These are phyloP conservation scores for Solenodon paradoxus DNA, from an alignment of 2,113 vertebrate genomes.

Conservation along the genomic window DNA sequence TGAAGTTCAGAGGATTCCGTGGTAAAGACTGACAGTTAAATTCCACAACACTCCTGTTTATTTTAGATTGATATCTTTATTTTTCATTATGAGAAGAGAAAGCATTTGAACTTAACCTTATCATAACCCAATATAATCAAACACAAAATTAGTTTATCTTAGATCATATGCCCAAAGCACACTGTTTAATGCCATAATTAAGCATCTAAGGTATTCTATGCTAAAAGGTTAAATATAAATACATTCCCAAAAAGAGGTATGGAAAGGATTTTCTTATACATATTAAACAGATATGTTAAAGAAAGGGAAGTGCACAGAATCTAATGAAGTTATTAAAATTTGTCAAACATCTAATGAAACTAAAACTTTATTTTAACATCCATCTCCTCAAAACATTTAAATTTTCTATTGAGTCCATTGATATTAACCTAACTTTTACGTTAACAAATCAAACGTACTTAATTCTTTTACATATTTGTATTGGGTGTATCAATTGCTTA, in stretches of 20 bases:
- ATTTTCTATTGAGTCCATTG: neutral
- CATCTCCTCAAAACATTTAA: slow-evolving; percentile 1
- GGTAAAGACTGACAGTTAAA: neutral
- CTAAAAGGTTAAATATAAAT: neutral
- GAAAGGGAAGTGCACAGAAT: neutral
- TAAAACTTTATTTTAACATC: slow-evolving; percentile 15
- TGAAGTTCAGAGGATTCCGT: neutral
- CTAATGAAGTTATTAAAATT: neutral
- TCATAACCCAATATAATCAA: neutral
- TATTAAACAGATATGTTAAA: neutral
- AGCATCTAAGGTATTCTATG: neutral
- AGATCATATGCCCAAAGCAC: neutral
- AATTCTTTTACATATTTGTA: accelerated
- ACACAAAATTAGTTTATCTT: slow-evolving; percentile 6
- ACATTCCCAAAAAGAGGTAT: neutral
- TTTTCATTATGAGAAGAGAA: neutral
- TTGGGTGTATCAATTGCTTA: neutral
- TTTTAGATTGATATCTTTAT: neutral
- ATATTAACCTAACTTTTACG: neutral
- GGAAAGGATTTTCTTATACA: neutral
- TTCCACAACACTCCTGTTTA: neutral
- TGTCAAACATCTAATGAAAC: too few relatives aligned
- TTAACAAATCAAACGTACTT: neutral
- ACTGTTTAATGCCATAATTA: neutral
- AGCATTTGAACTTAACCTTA: neutral